phyloP scores from a whole-genome alignment of 2,113 vertebrate species.

The Clarias gariepinus region DNA sequence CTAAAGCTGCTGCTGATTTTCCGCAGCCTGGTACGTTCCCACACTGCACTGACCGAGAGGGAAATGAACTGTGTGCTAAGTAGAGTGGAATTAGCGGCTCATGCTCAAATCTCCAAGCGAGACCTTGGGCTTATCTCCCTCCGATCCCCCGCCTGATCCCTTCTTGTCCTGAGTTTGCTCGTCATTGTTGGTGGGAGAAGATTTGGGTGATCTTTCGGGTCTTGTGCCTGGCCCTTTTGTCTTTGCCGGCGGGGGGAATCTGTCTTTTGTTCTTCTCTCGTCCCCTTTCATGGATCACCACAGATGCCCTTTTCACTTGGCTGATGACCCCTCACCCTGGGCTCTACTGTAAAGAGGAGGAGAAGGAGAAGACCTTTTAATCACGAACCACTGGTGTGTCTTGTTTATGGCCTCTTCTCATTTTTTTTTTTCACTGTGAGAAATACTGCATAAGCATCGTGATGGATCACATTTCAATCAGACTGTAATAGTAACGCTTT shows the following conservation, averaged over 20 bases:
- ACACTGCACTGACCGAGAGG: constrained; percentile 59
- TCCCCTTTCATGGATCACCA: constrained; percentile 88
- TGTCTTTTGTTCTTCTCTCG: constrained; percentile 74
- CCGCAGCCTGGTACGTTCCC: constrained; percentile 61
- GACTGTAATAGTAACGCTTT: not conserved
- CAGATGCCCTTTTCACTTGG: constrained; percentile 91
- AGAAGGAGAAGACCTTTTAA: constrained; percentile 43
- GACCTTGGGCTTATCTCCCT: constrained; percentile 66
- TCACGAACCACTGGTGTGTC: constrained; percentile 32
- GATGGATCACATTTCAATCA: not conserved
- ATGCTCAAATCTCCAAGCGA: constrained; percentile 67
- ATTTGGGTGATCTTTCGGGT: constrained; percentile 70
- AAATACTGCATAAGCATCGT: not conserved
- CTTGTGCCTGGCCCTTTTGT: constrained; percentile 81
- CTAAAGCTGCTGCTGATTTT: constrained; percentile 66
- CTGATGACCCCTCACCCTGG: constrained; percentile 67
- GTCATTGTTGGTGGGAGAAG: constrained; percentile 73
- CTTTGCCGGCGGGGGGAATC: constrained; percentile 77
- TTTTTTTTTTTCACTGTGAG: not conserved
- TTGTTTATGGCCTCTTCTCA: not conserved
- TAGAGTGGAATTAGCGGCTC: constrained; percentile 75
- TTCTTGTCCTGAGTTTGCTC: constrained; percentile 71
- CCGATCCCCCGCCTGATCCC: constrained; percentile 72
- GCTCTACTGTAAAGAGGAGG: constrained; percentile 71
- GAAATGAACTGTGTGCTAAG: constrained; percentile 75